These are phyloP conservation scores for Aphelenchoides fujianensis DNA, from an alignment of 1,140 invertebrate genomes.

Conservation along the genomic window DNA sequence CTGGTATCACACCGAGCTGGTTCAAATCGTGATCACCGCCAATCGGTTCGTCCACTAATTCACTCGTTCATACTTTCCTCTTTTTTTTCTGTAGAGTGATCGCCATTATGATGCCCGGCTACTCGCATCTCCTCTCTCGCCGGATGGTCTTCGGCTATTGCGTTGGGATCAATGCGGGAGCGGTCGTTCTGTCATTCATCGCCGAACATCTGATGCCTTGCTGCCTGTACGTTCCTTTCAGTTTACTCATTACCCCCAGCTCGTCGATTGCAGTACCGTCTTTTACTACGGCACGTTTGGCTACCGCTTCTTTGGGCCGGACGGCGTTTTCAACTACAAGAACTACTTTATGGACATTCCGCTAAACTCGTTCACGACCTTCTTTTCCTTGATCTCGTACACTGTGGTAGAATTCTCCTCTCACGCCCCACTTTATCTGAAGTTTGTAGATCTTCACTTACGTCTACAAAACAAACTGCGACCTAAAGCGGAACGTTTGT, in stretches of 20 bases:
- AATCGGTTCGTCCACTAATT: background rate
- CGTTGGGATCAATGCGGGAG: background rate
- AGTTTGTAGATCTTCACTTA: background rate
- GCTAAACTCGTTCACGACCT: background rate
- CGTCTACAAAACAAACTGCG: background rate
- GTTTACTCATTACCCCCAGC: background rate
- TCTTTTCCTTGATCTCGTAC: background rate
- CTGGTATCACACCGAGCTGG: background rate
- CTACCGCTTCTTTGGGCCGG: slow-evolving; percentile 4
- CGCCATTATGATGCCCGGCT: background rate
- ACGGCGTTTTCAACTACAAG: background rate
- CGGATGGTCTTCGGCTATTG: background rate
- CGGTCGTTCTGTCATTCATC: background rate
- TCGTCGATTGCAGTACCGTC: background rate
- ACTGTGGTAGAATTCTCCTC: background rate
- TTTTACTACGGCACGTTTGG: slow-evolving; percentile 11
- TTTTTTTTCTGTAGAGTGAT: background rate
- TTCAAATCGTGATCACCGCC: background rate
- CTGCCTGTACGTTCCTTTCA: background rate
- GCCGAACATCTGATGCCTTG: slow-evolving; percentile 1
- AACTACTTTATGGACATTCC: slow-evolving; percentile 7
- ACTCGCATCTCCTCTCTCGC: background rate
- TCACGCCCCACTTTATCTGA: background rate
- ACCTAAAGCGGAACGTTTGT: background rate
- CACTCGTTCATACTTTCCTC: background rate